Conservation (phyloP, 2,888 invertebrate species). For the Cheilosia vernalis region DNA sequence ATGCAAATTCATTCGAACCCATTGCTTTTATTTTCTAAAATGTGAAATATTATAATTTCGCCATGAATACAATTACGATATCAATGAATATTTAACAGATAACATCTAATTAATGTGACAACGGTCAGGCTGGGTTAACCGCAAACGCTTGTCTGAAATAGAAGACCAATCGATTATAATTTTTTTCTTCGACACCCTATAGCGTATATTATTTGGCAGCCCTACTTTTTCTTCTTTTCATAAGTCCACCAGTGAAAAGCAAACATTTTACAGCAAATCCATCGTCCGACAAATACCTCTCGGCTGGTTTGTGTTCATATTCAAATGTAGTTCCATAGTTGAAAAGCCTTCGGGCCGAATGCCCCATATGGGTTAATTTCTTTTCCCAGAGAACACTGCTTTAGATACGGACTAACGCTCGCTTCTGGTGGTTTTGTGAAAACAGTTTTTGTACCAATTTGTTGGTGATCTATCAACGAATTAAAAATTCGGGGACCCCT, state of each 20-base stretch:
- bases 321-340: slow-evolving; percentile 23
- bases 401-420: slow-evolving; percentile 21
- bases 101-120: slow-evolving; percentile 57
- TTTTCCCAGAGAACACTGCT: slow-evolving; percentile 2
- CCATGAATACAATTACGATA: slow-evolving; percentile 47
- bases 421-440: background rate
- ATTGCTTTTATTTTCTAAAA: slow-evolving; percentile 58
- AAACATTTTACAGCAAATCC: slow-evolving; percentile 41
- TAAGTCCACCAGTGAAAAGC: slow-evolving; percentile 48
- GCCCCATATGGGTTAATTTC: slow-evolving; percentile 53
- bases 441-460: slow-evolving; percentile 58
- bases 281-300: background rate
- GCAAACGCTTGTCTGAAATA: slow-evolving; percentile 49
- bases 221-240: slow-evolving; percentile 31
- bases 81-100: slow-evolving; percentile 67
- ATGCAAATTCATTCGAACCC: slow-evolving; percentile 50
- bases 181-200: slow-evolving; percentile 48
- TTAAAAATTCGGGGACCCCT: slow-evolving; percentile 20
- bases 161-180: slow-evolving; percentile 64
- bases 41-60: slow-evolving; percentile 55
- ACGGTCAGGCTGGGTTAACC: slow-evolving; percentile 45
- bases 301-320: background rate
- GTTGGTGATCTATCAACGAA: slow-evolving; percentile 54
- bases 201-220: slow-evolving; percentile 53
- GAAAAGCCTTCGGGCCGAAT: slow-evolving; percentile 21